A percentile compares a stretch with the other conserved stretches of the same genome.
Evolutionary conservation across 2,113 vertebrate genomes (phyloP).

Genomic region (Dasyurus viverrinus): DNA sequence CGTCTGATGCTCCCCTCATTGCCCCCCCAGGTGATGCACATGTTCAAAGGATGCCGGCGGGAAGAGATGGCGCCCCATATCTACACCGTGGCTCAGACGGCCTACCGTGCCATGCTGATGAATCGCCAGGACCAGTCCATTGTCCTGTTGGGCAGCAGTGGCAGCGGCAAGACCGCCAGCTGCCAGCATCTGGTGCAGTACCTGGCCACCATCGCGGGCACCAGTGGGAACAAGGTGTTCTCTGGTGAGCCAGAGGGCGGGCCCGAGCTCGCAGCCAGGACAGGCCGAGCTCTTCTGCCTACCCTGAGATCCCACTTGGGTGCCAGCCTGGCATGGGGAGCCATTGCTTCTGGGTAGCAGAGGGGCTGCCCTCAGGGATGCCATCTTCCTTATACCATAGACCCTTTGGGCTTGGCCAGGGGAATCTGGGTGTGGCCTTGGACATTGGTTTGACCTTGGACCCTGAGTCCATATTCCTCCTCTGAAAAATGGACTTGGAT

Average conservation of each 20-base stretch:
- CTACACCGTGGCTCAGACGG: conserved; percentile 93
- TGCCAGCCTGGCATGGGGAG: not conserved
- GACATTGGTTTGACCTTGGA: not conserved
- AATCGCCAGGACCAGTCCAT: conserved; percentile 96
- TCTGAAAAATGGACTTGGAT: not conserved
- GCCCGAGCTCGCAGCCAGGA: not conserved
- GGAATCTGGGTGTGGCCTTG: not conserved
- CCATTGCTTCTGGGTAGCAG: not conserved
- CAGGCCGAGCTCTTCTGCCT: not conserved
- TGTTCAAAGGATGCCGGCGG: conserved; percentile 97
- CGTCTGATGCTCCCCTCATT: not conserved
- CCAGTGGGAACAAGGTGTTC: conserved; percentile 92
- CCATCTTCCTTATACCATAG: not conserved
- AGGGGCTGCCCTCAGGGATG: not conserved
- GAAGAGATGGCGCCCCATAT: conserved; percentile 95
- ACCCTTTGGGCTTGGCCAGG: too few species aligned
- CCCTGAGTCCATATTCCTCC: not conserved
- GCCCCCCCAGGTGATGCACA: conserved; percentile 94
- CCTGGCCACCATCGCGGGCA: conserved; percentile 93
- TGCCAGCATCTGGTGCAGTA: conserved; percentile 97
- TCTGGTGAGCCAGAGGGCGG: conserved; percentile 86
- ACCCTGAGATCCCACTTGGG: not conserved
- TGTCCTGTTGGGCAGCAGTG: conserved; percentile 92
- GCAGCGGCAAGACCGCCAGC: conserved; percentile 97
- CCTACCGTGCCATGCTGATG: conserved; percentile 95